Conservation (phyloP, 2,888 invertebrate genomes). For the Pachymerium ferrugineum region DNA sequence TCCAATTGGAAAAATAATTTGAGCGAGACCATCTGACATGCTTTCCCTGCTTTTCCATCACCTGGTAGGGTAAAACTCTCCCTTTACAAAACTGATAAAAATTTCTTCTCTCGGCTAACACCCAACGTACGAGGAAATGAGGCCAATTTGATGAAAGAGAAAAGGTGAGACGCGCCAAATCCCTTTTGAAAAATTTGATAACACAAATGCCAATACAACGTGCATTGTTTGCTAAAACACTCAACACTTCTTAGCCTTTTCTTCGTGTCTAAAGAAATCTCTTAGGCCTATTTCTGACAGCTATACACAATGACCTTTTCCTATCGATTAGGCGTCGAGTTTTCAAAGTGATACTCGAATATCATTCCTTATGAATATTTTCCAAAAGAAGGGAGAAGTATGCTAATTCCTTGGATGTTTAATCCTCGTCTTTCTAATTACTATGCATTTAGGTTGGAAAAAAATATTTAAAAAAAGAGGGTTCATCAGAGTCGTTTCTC, state of each 20-base stretch:
- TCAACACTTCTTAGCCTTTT: background rate
- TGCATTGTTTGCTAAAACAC: slow-evolving; percentile 9
- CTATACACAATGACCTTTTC: too few species aligned
- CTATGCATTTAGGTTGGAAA: too few species aligned
- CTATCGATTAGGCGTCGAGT: too few species aligned
- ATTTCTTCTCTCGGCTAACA: background rate
- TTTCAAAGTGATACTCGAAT: too few species aligned
- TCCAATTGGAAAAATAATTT: background rate
- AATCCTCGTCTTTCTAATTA: too few species aligned
- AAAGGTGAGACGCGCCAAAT: slow-evolving; percentile 7
- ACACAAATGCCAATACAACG: slow-evolving; percentile 8
- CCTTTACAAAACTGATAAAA: slow-evolving; percentile 3
- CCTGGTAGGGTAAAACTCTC: background rate
- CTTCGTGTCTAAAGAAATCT: too few species aligned
- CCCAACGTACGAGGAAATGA: background rate
- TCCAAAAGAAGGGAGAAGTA: too few species aligned
- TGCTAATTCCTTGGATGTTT: too few species aligned
- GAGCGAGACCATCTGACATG: background rate
- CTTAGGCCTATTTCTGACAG: too few species aligned
- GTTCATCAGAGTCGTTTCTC: too few species aligned
- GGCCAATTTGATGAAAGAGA: slow-evolving; percentile 13
- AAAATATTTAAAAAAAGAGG: too few species aligned
- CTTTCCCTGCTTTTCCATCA: background rate
- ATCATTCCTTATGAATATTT: too few species aligned
- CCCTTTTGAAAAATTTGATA: slow-evolving; percentile 6